Conservation (phyloP, 1,140 invertebrate species). For the Chrysopa pallens region DNA sequence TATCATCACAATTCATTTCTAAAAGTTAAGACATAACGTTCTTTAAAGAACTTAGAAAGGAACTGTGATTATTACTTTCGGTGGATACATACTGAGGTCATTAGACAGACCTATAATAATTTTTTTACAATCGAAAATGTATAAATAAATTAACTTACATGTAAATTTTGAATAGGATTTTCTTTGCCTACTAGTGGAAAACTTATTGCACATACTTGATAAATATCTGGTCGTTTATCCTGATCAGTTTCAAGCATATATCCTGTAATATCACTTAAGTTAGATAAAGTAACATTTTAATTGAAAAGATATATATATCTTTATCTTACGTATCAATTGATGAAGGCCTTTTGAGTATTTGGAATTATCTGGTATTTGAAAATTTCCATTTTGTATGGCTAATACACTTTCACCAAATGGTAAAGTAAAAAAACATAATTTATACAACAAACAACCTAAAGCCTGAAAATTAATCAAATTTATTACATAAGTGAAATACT, state of each 20-base stretch:
- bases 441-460: slow-evolving; percentile 77
- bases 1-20: no score
- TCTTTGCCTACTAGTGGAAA: slow-evolving; percentile 56
- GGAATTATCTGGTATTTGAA: slow-evolving; percentile 70
- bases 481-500: slow-evolving; percentile 11
- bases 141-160: slow-evolving; percentile 35
- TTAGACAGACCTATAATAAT: no score
- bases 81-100: no score
- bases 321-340: slow-evolving; percentile 28
- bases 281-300: slow-evolving; percentile 6
- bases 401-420: slow-evolving; percentile 88
- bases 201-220: slow-evolving; percentile 66
- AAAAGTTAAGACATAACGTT: no score
- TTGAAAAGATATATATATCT: slow-evolving; percentile 3
- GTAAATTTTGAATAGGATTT: slow-evolving; percentile 66
- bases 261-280: slow-evolving; percentile 22
- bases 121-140: background rate
- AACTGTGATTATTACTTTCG: no score
- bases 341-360: slow-evolving; percentile 46
- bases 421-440: slow-evolving; percentile 79
- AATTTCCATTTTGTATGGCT: slow-evolving; percentile 83
- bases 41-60: no score
- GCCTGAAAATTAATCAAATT: slow-evolving; percentile 32
- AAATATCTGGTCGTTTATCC: slow-evolving; percentile 73
- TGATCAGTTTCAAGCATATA: slow-evolving; percentile 75